phyloP scores from a whole-genome alignment of 2,888 invertebrate species.

The Diogma glabrata region DNA sequence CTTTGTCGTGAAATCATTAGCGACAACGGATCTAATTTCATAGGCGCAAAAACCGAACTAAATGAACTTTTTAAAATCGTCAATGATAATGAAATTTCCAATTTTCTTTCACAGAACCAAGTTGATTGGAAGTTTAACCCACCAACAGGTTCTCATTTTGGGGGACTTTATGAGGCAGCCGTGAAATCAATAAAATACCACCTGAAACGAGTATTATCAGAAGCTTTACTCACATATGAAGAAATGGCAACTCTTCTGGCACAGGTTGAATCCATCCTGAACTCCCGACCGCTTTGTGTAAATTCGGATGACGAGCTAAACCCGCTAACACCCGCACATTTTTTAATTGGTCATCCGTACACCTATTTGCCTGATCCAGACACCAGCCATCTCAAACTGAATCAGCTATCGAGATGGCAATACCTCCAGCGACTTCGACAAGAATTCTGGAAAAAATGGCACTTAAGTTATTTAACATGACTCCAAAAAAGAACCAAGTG shows the following conservation, averaged over 20 bases:
- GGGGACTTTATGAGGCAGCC: no score
- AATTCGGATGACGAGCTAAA: no score
- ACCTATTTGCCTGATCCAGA: not conserved
- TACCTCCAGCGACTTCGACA: not conserved
- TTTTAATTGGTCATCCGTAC: not conserved
- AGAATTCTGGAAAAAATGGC: no score
- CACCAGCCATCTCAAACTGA: not conserved
- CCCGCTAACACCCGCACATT: not conserved
- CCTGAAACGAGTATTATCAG: not conserved
- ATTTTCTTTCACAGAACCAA: not conserved
- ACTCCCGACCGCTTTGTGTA: not conserved
- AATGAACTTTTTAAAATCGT: no score
- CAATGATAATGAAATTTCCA: no score
- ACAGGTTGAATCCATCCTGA: no score
- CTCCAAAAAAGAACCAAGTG: no score
- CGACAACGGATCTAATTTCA: not conserved
- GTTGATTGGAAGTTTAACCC: not conserved
- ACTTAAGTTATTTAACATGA: constrained; percentile 1
- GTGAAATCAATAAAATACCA: not conserved
- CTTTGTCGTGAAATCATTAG: not conserved
- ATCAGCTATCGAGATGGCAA: not conserved
- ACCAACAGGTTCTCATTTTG: not conserved
- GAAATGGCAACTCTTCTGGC: no score
- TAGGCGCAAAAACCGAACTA: not conserved
- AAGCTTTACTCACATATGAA: no score